Evolutionary conservation across 2,888 invertebrate species (phyloP).

Genomic region (Tenthredo distinguenda): DNA sequence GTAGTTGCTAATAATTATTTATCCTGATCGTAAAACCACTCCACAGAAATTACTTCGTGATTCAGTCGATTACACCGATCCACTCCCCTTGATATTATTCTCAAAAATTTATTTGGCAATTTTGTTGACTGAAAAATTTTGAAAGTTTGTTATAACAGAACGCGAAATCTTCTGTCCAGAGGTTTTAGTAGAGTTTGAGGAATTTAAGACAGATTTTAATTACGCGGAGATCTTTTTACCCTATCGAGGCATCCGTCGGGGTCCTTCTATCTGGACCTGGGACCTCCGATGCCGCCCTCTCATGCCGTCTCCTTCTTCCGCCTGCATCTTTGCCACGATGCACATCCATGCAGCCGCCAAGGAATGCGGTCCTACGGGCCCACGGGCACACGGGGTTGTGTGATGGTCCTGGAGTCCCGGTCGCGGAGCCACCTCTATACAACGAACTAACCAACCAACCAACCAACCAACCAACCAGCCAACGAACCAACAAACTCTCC

Average conservation of each 20-base stretch:
- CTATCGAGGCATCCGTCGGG: slow-evolving; percentile 63
- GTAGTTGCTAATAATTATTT: slow-evolving; percentile 23
- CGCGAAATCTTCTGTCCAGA: background rate
- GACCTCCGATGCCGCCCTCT: slow-evolving; percentile 62
- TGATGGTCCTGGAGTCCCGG: slow-evolving; percentile 48
- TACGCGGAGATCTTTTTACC: slow-evolving; percentile 65
- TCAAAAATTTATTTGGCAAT: background rate
- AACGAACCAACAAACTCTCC: slow-evolving; percentile 30
- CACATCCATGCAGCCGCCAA: slow-evolving; percentile 68
- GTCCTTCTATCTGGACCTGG: slow-evolving; percentile 14
- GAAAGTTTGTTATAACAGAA: background rate
- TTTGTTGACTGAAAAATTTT: background rate
- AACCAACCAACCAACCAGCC: slow-evolving; percentile 11
- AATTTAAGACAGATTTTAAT: slow-evolving; percentile 67
- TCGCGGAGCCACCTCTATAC: slow-evolving; percentile 39
- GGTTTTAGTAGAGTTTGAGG: slow-evolving; percentile 59
- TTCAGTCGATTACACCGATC: slow-evolving; percentile 7
- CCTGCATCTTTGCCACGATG: slow-evolving; percentile 71
- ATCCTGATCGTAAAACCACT: background rate
- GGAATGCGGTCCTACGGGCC: slow-evolving; percentile 75
- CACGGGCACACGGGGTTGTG: slow-evolving; percentile 57
- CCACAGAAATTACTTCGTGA: background rate
- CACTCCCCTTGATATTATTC: background rate
- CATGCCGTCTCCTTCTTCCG: slow-evolving; percentile 60
- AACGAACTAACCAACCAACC: slow-evolving; percentile 10